Base-by-base conservation (phyloP, 1,140 invertebrate species). In the Lordiphosa collinella region DNA sequence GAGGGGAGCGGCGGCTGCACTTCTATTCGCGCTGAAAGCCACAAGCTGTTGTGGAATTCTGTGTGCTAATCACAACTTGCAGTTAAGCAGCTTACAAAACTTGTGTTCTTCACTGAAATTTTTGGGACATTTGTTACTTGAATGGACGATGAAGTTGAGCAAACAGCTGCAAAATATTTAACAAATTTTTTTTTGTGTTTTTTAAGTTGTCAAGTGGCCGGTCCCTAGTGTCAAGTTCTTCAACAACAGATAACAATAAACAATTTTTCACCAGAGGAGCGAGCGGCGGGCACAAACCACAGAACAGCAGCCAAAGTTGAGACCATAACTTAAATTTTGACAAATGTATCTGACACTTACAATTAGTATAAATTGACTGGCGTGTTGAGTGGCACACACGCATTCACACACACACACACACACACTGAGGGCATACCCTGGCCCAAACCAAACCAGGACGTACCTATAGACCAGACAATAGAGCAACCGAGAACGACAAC, bases 341-440 rank as follows among this genome's bases (percentile, higher is more conserved):
- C 76, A 82, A 82, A 82, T 82, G 76, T 82, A 82, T 82, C 67
- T 82, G 76, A 82, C 76, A 82, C 78, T 78, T 82, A 82, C 76
- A 82, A 80, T 80, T 80, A 80, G 76, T 80, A 80, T 80, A 80
- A 80, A 80, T 80, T 80, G 76, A 80, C 76, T 80, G 76, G 78
- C 76, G 73, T 80, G 76, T 80, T 80, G 78, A 80, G 76, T 80
- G 76, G 66, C 67, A 48, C 53, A 58, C 43, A 47, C 12, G 29
- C 52, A 41, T 51, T 49, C 18, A 29, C 43, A 12, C 41, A 51
- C 49, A 68, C 53, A 25, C 18, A 29, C 43, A 12, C 41, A 51
- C 49, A 68, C 53, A 25, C 38, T 22, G 25, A 29, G 37, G 13
- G 29, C 13, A 34, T 11, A 35, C 13, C 18, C 14, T 29, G 14